These are phyloP conservation scores for Glyptemys insculpta DNA, from an alignment of 2,797 vertebrate species.

Conservation along the genomic window DNA sequence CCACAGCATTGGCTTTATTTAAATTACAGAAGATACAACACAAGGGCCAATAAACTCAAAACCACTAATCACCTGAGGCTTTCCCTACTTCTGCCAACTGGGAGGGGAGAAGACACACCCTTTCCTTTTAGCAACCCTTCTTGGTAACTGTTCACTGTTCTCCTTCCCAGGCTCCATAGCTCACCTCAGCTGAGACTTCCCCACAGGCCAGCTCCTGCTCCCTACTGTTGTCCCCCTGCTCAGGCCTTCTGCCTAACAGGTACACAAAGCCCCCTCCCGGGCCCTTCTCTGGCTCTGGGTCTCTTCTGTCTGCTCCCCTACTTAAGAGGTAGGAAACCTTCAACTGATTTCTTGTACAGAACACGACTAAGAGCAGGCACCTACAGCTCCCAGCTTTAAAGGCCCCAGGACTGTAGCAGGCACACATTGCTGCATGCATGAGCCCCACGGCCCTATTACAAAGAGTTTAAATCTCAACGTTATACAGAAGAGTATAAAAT, in stretches of 20 bases:
- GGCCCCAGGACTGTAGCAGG: neutral
- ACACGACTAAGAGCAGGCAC: neutral
- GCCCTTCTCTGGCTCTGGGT: neutral
- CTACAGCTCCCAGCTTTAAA: neutral
- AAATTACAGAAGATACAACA: neutral
- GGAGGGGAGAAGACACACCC: neutral
- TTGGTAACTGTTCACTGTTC: neutral
- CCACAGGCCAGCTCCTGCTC: neutral
- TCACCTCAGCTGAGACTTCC: neutral
- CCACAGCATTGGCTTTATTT: neutral
- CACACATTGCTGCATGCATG: neutral
- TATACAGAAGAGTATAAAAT: neutral
- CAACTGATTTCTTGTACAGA: too few relatives aligned
- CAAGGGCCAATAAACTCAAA: neutral
- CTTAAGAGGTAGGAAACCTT: neutral
- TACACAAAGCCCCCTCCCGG: accelerated
- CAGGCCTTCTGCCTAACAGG: neutral
- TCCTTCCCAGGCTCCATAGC: neutral
- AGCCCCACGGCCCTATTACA: neutral
- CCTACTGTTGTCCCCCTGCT: neutral
- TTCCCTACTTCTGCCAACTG: too few relatives aligned
- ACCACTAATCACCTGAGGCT: neutral
- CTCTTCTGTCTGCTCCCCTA: neutral
- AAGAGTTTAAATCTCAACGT: neutral
- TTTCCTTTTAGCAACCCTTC: neutral